These are phyloP conservation scores for Cichlasoma orientale DNA, from an alignment of 2,797 vertebrate species.

Conservation along the genomic window DNA sequence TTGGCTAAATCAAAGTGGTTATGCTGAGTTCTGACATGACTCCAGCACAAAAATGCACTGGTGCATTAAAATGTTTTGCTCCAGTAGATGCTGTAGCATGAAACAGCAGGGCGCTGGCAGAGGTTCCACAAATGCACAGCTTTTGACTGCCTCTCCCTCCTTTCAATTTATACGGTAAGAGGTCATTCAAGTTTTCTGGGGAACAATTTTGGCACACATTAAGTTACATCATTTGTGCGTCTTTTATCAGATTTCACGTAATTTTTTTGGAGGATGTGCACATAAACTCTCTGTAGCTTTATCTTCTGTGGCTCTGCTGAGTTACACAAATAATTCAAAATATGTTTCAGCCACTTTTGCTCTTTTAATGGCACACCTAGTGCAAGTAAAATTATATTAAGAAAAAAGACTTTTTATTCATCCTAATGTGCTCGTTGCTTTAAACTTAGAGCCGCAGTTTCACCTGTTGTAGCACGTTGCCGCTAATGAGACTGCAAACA, in stretches of 20 bases:
- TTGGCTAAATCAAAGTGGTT: conserved; percentile 9
- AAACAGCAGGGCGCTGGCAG: conserved; percentile 47
- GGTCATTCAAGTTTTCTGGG: conserved; percentile 14
- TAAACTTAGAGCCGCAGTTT: neutral
- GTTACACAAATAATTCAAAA: conserved; percentile 26
- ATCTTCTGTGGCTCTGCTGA: conserved; percentile 17
- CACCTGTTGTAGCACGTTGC: neutral
- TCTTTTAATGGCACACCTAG: conserved; percentile 4
- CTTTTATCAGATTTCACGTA: neutral
- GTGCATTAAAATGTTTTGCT: conserved; percentile 10
- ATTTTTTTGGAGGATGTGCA: neutral
- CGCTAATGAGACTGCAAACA: neutral
- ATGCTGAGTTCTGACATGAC: neutral
- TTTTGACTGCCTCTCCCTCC: neutral
- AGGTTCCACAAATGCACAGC: conserved; percentile 13
- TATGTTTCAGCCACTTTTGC: conserved; percentile 8
- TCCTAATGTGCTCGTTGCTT: neutral
- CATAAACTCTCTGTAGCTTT: conserved; percentile 5
- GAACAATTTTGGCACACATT: neutral
- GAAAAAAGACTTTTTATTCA: neutral
- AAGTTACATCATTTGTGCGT: conserved; percentile 18
- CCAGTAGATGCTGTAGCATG: conserved; percentile 28
- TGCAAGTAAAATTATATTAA: neutral
- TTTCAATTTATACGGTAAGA: conserved; percentile 28
- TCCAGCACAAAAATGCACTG: conserved; percentile 6